phyloP scores from a whole-genome alignment of 2,888 invertebrate genomes.

The Conomelus anceps region DNA sequence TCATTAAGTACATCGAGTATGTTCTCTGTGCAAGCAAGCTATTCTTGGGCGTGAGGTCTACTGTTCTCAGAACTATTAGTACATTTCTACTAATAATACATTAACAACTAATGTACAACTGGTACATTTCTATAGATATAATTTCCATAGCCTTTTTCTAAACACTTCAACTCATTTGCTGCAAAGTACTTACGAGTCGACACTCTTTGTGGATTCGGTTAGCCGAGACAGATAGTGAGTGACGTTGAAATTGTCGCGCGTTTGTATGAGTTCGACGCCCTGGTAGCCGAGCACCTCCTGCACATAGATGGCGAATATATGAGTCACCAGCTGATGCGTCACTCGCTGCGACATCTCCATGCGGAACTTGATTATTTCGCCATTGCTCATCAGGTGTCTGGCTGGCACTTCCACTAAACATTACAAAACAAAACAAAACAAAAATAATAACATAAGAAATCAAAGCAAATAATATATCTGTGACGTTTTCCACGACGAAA shows the following conservation, averaged over 20 bases:
- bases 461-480: no score
- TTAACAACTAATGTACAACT: no score
- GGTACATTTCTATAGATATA: no score
- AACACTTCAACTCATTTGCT: no score
- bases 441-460: not conserved
- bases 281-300: slow-evolving; percentile 47
- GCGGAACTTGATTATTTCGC: slow-evolving; percentile 8
- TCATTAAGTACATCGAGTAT: no score
- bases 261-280: slow-evolving; percentile 42
- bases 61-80: no score
- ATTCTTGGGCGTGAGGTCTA: no score
- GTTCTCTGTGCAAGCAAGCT: no score
- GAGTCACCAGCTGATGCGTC: slow-evolving; percentile 51
- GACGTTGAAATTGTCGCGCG: slow-evolving; percentile 44
- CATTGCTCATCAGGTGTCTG: not conserved
- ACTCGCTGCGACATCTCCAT: slow-evolving; percentile 51
- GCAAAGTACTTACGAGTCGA: not conserved
- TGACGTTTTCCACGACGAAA: no score
- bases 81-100: no score
- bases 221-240: not conserved
- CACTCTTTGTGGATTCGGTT: not conserved
- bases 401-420: not conserved
- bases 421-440: not conserved
- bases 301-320: slow-evolving; percentile 53
- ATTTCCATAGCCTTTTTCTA: no score